Base-by-base conservation (phyloP, 35 echinoderm and acorn worm genomes). In the Heliocidaris tuberculata region DNA sequence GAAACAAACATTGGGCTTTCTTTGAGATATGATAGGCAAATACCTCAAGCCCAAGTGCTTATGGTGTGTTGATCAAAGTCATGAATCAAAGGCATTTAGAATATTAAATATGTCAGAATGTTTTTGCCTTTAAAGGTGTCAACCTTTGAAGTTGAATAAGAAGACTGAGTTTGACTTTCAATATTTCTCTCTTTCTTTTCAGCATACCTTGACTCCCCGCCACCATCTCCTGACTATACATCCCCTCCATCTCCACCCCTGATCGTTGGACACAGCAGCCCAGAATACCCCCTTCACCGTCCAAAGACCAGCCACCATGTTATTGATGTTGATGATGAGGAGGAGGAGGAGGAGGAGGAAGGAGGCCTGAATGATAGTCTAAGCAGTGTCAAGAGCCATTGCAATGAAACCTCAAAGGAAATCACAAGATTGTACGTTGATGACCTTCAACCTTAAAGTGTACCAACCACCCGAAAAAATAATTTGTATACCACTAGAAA, bases 151-250 rank as follows among this genome's bases (percentile, higher is more conserved):
- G 35, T 42, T 42, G 35, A 42, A 3, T 42, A 42, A 1, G 35
- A 42, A 42, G 35, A 42, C 3, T 42, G 35, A 42, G 35, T 42
- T 1, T 42, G 35, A 42, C 35, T 42, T 42, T 42, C 35, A 42
- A 42, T 42, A 42, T 42, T 78, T 78, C 2, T 78, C 65, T 78
- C 65, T 78, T 78, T 78, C 87, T 89, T 16, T 89, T 6, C 21
- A 89, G 87, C 87, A 1, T 89, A 47, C 87, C 30, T 47, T 13
- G 87, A 89, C 32, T 89, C 87, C 16, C 87, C 87, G 87, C 87
- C 87, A 3, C 87, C 31, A 15, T 89, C 87, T 9, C 87, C 87
- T 47, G 6, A 16, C 32, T 32, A 12, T 0, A 15, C 32, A 47
- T 32, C 87, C 19, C 87, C 87, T 47, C 15, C 87, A 4, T 89